Percentiles rank a stretch among this genome's conserved stretches.
These are phyloP conservation scores for Varanus salvator DNA, from an alignment of 2,113 vertebrate genomes.

Conservation along the genomic window DNA sequence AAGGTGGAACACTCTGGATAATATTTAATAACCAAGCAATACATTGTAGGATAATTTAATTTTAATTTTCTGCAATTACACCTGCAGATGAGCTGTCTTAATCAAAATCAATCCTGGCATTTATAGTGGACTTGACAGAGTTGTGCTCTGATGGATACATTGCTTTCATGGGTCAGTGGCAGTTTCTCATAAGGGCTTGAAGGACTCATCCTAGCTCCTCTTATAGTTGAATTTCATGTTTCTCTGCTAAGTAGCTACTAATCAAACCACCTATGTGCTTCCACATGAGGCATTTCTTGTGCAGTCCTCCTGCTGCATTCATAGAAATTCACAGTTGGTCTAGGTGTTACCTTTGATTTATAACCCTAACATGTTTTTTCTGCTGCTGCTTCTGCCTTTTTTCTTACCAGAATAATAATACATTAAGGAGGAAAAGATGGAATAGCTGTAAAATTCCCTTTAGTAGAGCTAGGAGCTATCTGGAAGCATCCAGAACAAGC, in stretches of 20 bases:
- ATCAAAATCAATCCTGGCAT: constrained; percentile 31
- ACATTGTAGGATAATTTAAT: constrained; percentile 24
- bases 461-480: too few relatives aligned
- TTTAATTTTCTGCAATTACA: constrained; percentile 46
- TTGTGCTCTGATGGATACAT: neutral
- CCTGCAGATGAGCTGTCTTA: constrained; percentile 16
- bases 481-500: neutral
- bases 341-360: too few relatives aligned
- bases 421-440: too few relatives aligned
- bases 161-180: neutral
- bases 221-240: neutral
- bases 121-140: neutral
- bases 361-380: too few relatives aligned
- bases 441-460: too few relatives aligned
- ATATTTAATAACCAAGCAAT: constrained; percentile 46
- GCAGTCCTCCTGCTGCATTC: too few relatives aligned
- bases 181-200: constrained; percentile 13
- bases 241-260: constrained; percentile 42
- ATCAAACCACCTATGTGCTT: neutral
- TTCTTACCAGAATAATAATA: too few relatives aligned
- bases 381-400: too few relatives aligned
- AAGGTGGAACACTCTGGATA: constrained; percentile 39
- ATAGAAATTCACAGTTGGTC: too few relatives aligned
- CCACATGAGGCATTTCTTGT: too few relatives aligned
- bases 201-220: rapidly evolving